phyloP scores from a whole-genome alignment of 2,797 vertebrate genomes.

The Meda fulgida region DNA sequence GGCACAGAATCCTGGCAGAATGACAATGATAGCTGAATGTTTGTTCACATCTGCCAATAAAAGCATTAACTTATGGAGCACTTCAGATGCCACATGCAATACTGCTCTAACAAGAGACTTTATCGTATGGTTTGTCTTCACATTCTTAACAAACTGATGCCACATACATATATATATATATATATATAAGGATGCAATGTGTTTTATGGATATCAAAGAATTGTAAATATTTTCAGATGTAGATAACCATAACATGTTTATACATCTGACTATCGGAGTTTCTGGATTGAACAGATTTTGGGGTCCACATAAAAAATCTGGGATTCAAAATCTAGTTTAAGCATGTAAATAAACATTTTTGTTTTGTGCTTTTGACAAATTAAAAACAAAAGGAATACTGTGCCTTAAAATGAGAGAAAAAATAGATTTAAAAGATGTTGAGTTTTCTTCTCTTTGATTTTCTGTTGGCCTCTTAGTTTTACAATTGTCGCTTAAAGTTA shows the following conservation, averaged over 20 bases:
- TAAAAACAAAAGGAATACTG: not conserved
- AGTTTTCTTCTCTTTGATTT: conserved; percentile 12
- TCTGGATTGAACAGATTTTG: not conserved
- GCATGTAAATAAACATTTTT: not conserved
- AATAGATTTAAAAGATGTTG: not conserved
- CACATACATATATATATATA: not conserved
- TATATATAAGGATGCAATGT: not conserved
- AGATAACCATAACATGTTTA: conserved; percentile 3
- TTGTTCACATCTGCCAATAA: conserved; percentile 48
- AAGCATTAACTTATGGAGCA: conserved; percentile 57
- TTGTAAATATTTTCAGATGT: not conserved
- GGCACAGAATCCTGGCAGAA: not conserved
- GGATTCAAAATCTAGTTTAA: not conserved
- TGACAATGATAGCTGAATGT: not conserved
- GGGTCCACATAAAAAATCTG: not conserved
- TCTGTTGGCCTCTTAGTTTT: not conserved
- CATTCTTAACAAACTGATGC: not conserved
- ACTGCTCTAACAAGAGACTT: conserved; percentile 7
- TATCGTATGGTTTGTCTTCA: not conserved
- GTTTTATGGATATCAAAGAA: not conserved
- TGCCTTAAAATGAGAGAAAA: not conserved
- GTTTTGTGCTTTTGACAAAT: not conserved
- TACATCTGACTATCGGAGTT: not conserved
- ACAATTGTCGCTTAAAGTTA: not conserved
- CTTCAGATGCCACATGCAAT: conserved; percentile 40